Evolutionary conservation across 2,113 vertebrate genomes (phyloP).

Genomic region (Larimichthys polyactis): DNA sequence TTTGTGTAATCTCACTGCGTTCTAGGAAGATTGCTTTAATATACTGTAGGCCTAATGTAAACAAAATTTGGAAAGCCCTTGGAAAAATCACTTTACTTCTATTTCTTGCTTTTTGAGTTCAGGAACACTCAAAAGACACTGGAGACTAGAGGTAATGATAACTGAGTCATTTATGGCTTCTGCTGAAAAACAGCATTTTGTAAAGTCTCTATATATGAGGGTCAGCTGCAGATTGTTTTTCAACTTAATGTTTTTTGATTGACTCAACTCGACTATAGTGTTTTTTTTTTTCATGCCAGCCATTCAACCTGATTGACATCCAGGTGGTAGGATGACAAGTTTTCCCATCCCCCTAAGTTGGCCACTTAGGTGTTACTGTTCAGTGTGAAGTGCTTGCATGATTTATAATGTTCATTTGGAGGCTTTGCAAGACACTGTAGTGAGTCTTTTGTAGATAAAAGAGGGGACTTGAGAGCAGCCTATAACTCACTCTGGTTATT

Average conservation of each 20-base stretch:
- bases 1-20: not conserved
- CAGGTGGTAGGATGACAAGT: conserved; percentile 43
- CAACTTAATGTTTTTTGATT: not conserved
- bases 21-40: not conserved
- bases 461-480: conserved; percentile 61
- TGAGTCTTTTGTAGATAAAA: conserved; percentile 72
- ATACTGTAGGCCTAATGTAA: not conserved
- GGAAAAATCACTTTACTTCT: not conserved
- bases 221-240: conserved; percentile 21
- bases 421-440: conserved; percentile 60
- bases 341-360: conserved; percentile 14
- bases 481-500: conserved; percentile 73
- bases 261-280: not conserved
- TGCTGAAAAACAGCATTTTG: conserved; percentile 1
- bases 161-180: not conserved
- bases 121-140: not conserved
- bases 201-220: not conserved
- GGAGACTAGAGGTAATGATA: not conserved
- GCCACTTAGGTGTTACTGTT: conserved; percentile 54
- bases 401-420: conserved; percentile 65
- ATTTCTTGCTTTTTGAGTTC: not conserved
- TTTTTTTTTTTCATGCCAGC: conserved; percentile 11
- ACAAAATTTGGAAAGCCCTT: not conserved
- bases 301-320: conserved; percentile 33
- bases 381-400: conserved; percentile 42